These are phyloP conservation scores for Prionailurus bengalensis DNA, from an alignment of 2,113 vertebrate species.

Conservation along the genomic window DNA sequence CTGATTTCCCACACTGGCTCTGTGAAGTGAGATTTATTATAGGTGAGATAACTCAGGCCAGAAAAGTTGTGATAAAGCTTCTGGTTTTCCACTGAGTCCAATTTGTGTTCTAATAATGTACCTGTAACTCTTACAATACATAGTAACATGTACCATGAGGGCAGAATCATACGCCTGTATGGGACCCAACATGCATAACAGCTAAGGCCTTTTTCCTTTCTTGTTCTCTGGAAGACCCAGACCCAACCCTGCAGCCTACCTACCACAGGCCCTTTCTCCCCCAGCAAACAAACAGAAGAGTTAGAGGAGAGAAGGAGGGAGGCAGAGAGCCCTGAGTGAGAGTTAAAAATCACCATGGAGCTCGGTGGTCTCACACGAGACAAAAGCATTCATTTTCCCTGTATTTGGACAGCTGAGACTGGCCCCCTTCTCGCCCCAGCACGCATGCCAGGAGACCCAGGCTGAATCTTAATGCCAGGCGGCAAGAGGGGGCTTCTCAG, in stretches of 20 bases:
- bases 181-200: not conserved
- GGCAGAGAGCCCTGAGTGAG: not conserved
- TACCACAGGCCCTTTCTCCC: not conserved
- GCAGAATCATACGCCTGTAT: not conserved
- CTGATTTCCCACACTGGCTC: not conserved
- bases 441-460: not conserved
- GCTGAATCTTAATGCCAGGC: conserved; percentile 67
- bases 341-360: conserved; percentile 69
- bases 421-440: not conserved
- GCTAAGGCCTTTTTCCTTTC: not conserved
- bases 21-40: not conserved
- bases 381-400: conserved; percentile 46
- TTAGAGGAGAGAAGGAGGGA: not conserved
- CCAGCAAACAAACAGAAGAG: conserved; percentile 44
- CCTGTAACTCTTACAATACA: not conserved
- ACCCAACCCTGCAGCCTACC: not conserved
- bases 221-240: not conserved
- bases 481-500: not conserved
- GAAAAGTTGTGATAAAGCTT: not conserved
- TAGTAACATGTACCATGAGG: not conserved
- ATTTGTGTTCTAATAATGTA: not conserved
- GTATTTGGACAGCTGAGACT: conserved; percentile 78
- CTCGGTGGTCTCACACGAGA: conserved; percentile 24
- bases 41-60: not conserved
- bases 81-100: not conserved